Percentiles rank a stretch among this genome's conserved stretches.
Conservation (phyloP, 2,113 vertebrate species). For the Eulemur macaco region DNA sequence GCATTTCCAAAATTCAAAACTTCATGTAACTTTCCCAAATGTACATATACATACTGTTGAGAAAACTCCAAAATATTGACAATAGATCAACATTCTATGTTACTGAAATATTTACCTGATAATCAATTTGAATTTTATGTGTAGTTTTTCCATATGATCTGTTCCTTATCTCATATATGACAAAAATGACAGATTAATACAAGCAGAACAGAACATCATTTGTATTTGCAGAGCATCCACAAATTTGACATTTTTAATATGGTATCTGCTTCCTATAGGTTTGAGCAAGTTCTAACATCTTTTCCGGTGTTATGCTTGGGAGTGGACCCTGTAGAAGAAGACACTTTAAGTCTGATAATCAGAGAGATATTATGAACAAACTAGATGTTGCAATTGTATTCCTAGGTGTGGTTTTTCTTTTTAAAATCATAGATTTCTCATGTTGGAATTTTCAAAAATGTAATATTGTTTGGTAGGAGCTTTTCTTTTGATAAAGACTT, state of each 20-base stretch:
- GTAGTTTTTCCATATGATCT: background rate
- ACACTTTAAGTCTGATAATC: background rate
- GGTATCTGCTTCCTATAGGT: background rate
- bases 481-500: background rate
- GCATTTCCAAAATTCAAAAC: conserved; percentile 1
- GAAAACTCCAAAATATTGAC: background rate
- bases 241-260: background rate
- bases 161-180: background rate
- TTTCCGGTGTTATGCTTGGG: background rate
- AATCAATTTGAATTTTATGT: background rate
- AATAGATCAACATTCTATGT: background rate
- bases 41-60: background rate
- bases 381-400: background rate
- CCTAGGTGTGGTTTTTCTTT: background rate
- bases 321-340: background rate
- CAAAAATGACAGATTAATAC: background rate
- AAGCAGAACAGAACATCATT: background rate
- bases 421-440: background rate
- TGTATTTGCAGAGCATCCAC: background rate
- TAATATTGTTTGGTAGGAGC: background rate
- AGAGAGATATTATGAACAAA: background rate
- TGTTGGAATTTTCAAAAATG: background rate
- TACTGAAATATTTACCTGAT: background rate
- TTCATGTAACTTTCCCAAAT: background rate
- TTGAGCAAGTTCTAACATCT: background rate